Base-by-base conservation (phyloP, 2,797 vertebrate species). In the Enteromius unitaeniatus region DNA sequence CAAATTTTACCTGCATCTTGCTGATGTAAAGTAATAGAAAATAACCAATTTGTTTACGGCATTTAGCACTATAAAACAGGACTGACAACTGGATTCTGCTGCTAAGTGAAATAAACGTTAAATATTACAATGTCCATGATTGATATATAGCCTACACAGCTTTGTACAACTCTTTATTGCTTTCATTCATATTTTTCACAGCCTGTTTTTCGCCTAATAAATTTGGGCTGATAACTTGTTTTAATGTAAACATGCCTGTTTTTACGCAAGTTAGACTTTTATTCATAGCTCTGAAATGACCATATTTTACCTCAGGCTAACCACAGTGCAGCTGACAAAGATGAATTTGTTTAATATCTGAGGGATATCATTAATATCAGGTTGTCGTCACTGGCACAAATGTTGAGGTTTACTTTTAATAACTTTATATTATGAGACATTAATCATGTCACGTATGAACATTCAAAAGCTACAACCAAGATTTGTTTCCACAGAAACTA, bases 381-480 rank as follows among this genome's bases (percentile, higher is more conserved):
- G 10, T 31, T 31, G 17, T 60, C 13, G 21, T 23, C 67, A 64
- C 42, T 40, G 58, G 68, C 4, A 49, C n/a, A 72, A 53, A 74
- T 49, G 15, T 67, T 31, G 40, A 67, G 47, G 47, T 79, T 75
- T 86, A 58, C n/a, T 78, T 82, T 87, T 88, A 84, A 85, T 90
- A 88, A 91, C 86, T 85, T 58, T 6, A 62, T 65, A 65, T 78
- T 65, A 40, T n/a, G n/a, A 74, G 15, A 81, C 82, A 89, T 90
- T 87, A 82, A 91, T 92, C 90, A 88, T 21, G 47, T 78, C 67
- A 21, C 1, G 40, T 13, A 87, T 92, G 89, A 91, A 92, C 92
- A 93, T 92, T 92, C 91, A 91, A 90, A 58, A 75, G 65, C 88
- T 69, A 26, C 17, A 73, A 64, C 51, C 51, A 42, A 40, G 28